A percentile compares a stretch with the other conserved stretches of the same genome.
Evolutionary conservation across 2,888 invertebrate species (phyloP).

Genomic region (Lasioglossum marginatum): DNA sequence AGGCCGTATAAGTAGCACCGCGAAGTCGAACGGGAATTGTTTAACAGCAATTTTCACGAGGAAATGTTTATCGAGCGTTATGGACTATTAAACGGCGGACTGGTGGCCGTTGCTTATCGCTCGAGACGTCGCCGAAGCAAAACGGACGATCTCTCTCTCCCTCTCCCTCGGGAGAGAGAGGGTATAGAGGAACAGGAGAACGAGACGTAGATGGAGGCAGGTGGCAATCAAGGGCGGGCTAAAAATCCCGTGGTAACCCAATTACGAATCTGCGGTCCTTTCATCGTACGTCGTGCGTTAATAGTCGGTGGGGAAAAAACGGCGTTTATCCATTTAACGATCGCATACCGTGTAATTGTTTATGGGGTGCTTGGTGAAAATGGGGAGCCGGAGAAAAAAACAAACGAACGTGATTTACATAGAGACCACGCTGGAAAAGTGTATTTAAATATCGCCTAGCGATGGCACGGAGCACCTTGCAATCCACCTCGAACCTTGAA

Average conservation of each 20-base stretch:
- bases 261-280: constrained; percentile 43
- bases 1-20: not conserved
- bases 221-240: constrained; percentile 17
- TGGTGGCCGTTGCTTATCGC: constrained; percentile 24
- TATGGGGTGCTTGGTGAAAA: constrained; percentile 12
- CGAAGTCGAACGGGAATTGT: not conserved
- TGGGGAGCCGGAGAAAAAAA: not conserved
- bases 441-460: constrained; percentile 25
- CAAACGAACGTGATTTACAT: constrained; percentile 45
- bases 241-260: constrained; percentile 42
- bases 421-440: constrained; percentile 27
- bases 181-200: no score
- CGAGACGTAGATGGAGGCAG: not conserved
- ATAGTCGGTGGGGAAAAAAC: constrained; percentile 21
- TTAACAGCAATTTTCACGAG: not conserved
- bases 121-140: not conserved
- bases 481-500: no score
- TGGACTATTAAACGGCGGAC: not conserved
- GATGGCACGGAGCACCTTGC: not conserved
- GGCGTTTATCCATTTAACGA: constrained; percentile 29
- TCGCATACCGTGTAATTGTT: constrained; percentile 50
- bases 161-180: no score
- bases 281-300: constrained; percentile 24
- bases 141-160: not conserved
- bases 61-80: not conserved